Evolutionary conservation across 2,888 invertebrate species (phyloP), one percentile per base, ranked within the genome.

Genomic region (Toxonevra muliebris): DNA sequence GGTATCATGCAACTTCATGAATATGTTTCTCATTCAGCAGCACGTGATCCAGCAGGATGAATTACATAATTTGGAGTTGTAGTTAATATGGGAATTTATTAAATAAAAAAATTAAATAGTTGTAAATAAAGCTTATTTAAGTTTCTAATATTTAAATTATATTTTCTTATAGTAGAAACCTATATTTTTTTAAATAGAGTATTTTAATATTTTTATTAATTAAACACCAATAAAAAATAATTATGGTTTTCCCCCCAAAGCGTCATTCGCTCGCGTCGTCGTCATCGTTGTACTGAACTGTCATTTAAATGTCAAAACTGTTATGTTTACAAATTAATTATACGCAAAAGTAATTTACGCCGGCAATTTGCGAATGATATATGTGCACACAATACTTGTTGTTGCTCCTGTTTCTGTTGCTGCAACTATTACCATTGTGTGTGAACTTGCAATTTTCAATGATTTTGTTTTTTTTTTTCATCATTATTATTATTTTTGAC

Each of bases 241-340:
- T 30, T 30, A 7, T 30, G 30, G 30, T 30, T 30, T 30, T 30
- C 30, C 30, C 30, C 7, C 19, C 19, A 30, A 54, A 19, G 1
- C 9, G 30, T 4, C 41, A 0, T 43, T 54, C 17, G 42, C 41
- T 41, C 63, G n/a, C n/a, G 42, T 11, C 17, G 30, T 30, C 30
- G 30, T 30, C 30, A 30, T 30, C 30, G 7, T 4, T 48, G 54
- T 43, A 19, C 45, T 30, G 17, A 66, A 61, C 66, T 66, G 66
- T 61, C 66, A 64, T 63, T 59, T 63, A 55, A 58, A 40, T 60
- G 64, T 68, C 68, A 64, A 52, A 68, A 60, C 43, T 30, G 52
- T 30, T 63, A 63, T 59, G 58, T 20, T 52, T 58, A 43, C 61
- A 52, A 43, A 62, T 58, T 58, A 58, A 67, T 62, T 67, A 57